Conservation (phyloP, 2,113 vertebrate genomes). For the Aegotheles bennettii region DNA sequence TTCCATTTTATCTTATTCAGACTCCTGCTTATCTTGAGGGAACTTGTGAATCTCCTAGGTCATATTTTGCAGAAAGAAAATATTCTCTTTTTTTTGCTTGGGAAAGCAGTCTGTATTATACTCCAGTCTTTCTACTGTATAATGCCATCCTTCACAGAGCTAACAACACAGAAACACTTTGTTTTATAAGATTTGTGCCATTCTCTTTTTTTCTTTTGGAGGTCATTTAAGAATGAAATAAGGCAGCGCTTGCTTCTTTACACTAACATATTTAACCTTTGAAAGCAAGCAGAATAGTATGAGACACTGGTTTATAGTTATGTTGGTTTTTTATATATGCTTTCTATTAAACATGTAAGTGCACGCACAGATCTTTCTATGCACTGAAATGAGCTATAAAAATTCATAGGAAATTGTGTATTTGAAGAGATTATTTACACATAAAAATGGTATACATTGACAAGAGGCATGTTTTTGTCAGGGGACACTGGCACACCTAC, state of each 20-base stretch:
- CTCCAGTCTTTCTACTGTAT: neutral
- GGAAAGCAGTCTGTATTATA: neutral
- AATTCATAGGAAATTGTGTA: neutral
- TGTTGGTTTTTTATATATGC: neutral
- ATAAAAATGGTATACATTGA: neutral
- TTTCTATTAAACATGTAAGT: neutral
- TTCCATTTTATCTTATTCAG: neutral
- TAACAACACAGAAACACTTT: neutral
- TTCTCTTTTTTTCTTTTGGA: neutral
- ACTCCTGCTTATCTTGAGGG: neutral
- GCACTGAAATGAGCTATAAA: neutral
- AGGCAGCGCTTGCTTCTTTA: neutral
- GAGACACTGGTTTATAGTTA: neutral
- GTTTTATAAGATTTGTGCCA: neutral
- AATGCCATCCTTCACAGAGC: neutral
- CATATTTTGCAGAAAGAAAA: neutral
- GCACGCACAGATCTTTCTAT: neutral
- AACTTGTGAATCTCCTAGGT: neutral
- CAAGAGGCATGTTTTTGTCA: neutral
- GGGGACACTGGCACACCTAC: accelerated
- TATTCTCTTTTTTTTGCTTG: too few relatives aligned
- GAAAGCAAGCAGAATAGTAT: neutral
- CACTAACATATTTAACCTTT: neutral
- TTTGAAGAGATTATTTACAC: neutral
- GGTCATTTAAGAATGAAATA: neutral